A percentile compares a stretch with the other conserved stretches of the same genome.
These are phyloP conservation scores for Tinamus major DNA, from an alignment of 2,797 vertebrate species.

Conservation along the genomic window DNA sequence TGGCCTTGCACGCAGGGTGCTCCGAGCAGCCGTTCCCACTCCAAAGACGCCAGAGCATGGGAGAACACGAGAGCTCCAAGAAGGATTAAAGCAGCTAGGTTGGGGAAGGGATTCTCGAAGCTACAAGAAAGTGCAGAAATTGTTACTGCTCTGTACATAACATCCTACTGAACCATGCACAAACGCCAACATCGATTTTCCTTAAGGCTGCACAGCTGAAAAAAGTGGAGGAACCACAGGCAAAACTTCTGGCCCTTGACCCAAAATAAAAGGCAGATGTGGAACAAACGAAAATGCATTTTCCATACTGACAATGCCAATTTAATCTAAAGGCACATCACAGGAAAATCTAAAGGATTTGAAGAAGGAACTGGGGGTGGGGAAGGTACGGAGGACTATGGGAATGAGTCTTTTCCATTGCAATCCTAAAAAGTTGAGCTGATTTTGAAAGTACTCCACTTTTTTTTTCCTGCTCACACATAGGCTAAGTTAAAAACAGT, in stretches of 20 bases:
- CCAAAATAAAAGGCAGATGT: neutral
- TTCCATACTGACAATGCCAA: neutral
- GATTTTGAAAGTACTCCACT: neutral
- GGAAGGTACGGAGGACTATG: neutral
- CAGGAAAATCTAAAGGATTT: neutral
- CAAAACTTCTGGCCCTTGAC: neutral
- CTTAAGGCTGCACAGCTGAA: neutral
- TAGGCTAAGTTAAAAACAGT: constrained; percentile 1
- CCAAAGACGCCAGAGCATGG: fast-evolving
- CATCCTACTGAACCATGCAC: neutral
- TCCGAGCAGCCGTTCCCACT: neutral
- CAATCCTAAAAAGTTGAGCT: neutral
- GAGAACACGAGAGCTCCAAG: neutral
- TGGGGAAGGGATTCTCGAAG: neutral
- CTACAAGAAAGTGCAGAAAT: neutral
- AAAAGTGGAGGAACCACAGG: neutral
- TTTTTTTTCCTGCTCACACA: neutral
- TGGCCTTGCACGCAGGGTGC: neutral
- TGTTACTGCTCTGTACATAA: neutral
- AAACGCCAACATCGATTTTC: neutral
- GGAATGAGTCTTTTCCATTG: neutral
- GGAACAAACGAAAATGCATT: neutral
- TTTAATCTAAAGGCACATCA: neutral
- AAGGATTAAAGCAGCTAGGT: neutral
- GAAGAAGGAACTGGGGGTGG: neutral